Evolutionary conservation across 1,140 invertebrate species (phyloP), one percentile per base, ranked within the genome.

Genomic region (Ceratoteleas bidentatus): DNA sequence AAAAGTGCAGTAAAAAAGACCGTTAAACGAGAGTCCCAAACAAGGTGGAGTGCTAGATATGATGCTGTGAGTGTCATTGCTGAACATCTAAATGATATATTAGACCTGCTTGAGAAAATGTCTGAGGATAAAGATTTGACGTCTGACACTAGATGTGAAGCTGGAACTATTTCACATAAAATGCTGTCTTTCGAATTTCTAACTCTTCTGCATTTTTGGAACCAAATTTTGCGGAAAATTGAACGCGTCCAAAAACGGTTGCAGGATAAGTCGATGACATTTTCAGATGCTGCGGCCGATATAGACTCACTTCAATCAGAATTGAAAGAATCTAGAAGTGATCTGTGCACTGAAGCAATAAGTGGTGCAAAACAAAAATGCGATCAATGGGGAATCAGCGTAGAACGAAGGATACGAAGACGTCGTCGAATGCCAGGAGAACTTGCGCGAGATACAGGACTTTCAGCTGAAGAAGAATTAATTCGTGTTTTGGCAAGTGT

Each of bases 61-160:
- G 45, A 47, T 13, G 45, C 45, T 47, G 45, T 47, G 0, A 47
- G 45, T 47, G 45, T 15, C 14, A 47, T 47, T 6, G 0, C 13
- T n/a, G 45, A 47, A 6, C 3, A 15, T 47, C 45, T 47, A 2
- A 15, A 47, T 47, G 13, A 4, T 15, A 2, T 47, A 15, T n/a
- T 47, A 15, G 45, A 47, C 14, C 45, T 47, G 11, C 45, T 47
- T 47, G 45, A 47, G n/a, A 47, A 47, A 47, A 47, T 47, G 45
- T 1, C 11, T 47, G 45, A 47, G 13, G n/a, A 47, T 15, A 47
- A 15, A 47, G 6, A 47, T 47, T 47, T 47, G 45, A 47, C 45
- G 0, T n/a, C 45, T 47, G 45, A 47, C 0, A 47, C 45, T 2
- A 47, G 45, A 13, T 47, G 45, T 13, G 45, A 47, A 15, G 43